A percentile compares a stretch with the other conserved stretches of the same genome.
Conservation (phyloP, 2,888 invertebrate species). For the Chamaedrilus cognettii region DNA sequence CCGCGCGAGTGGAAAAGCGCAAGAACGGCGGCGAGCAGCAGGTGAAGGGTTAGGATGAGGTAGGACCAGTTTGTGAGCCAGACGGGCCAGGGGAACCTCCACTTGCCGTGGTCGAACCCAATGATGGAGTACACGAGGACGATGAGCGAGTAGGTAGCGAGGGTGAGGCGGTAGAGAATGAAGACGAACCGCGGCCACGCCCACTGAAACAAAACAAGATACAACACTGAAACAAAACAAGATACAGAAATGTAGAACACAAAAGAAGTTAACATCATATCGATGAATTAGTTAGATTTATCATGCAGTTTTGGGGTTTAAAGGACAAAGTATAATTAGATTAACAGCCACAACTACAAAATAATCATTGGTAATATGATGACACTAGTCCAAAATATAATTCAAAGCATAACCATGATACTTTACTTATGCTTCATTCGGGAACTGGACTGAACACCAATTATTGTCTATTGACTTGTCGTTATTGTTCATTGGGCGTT, state of each 20-base stretch:
- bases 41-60: slow-evolving; percentile 43
- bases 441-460: no score
- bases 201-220: slow-evolving; percentile 45
- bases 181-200: slow-evolving; percentile 42
- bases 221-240: not conserved
- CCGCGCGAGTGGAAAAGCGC: slow-evolving; percentile 8
- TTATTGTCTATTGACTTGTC: no score
- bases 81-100: slow-evolving; percentile 40
- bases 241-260: not conserved
- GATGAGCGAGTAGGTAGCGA: slow-evolving; percentile 43
- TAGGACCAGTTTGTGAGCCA: slow-evolving; percentile 56
- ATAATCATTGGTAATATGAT: not conserved
- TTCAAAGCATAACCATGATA: no score
- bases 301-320: not conserved
- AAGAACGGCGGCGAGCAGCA: slow-evolving; percentile 30
- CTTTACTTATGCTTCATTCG: no score
- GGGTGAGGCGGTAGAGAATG: slow-evolving; percentile 43
- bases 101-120: slow-evolving; percentile 24
- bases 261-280: not conserved
- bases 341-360: not conserved
- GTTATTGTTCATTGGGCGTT: no score
- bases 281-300: not conserved
- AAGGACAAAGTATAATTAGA: not conserved
- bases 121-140: slow-evolving; percentile 43
- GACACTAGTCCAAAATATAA: not conserved